Conservation (phyloP, 2,888 invertebrate species). For the Junonia oenone region DNA sequence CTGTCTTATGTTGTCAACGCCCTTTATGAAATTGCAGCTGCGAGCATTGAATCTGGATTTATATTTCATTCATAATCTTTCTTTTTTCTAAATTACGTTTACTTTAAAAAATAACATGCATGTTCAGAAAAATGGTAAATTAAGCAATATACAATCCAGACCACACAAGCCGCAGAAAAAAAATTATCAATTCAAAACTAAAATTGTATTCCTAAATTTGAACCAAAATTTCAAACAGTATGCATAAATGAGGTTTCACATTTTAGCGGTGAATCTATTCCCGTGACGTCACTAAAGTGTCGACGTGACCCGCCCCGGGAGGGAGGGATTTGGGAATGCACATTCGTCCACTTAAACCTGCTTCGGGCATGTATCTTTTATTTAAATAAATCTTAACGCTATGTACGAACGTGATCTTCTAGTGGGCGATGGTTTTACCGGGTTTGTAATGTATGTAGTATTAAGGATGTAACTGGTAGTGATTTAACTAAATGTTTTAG, state of each 20-base stretch:
- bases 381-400: conserved; percentile 15
- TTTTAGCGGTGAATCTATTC: conserved; percentile 21
- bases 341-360: conserved; percentile 18
- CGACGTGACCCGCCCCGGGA: conserved; percentile 22
- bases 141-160: too few species aligned
- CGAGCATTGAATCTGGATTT: background rate
- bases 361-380: conserved; percentile 9
- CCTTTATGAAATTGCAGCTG: background rate
- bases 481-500: background rate
- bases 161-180: too few species aligned
- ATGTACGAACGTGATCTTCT: conserved; percentile 9
- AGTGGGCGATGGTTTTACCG: background rate
- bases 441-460: background rate
- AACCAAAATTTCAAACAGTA: conserved; percentile 1
- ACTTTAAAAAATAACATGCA: too few species aligned
- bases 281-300: conserved; percentile 25
- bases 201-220: background rate
- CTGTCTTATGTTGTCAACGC: background rate
- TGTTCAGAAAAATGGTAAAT: too few species aligned
- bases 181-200: background rate
- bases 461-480: background rate
- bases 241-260: conserved; percentile 22
- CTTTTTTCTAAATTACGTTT: too few species aligned
- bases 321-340: conserved; percentile 20
- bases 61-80: too few species aligned